Base-by-base conservation (phyloP, 2,888 invertebrate species). In the Lycophotia porphyrea region DNA sequence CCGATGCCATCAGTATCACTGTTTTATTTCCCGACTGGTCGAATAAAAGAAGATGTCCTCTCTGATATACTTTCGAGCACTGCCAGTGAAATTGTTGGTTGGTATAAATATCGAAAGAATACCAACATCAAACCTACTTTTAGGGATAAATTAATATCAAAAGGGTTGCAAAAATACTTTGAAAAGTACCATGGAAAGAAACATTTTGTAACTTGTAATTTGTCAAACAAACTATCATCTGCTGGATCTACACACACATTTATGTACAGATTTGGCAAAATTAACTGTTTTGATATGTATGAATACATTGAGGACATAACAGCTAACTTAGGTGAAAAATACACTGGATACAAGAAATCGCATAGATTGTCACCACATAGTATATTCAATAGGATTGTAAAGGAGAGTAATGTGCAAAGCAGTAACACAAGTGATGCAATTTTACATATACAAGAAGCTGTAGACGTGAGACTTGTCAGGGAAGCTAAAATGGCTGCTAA, bases 81-180 rank as follows among this genome's bases (percentile, higher is more conserved):
- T 77, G 95, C 96, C 36, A 95, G 94, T 84, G 97, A 97, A 93
- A 96, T 98, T 36, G 97, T 98, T 18, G 98, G 97, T 39, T 98
- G 98, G 98, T 98, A 97, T 90, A 97, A 97, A 91, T 97, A 97
- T 88, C 96, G 97, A 82, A 95, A 96, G 83, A 96, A 97, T 71
- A 94, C 95, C 67, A 94, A 93, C 63, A 94, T 97, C 42, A 96
- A 95, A 85, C 96, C 97, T n/a, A 97, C 97, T 2, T 94, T 97
- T 80, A 93, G 97, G 78, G 97, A 98, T 84, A 97, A 97, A 92
- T 91, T 97, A 81, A 94, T 98, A 82, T 97, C 98, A 71, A 97
- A 97, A 91, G 97, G 97, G 66, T 93, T 98, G 61, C 96, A 97
- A 77, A 96, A 97, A 63, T 95, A 97, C 82, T 97, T 98, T 90